phyloP scores from a whole-genome alignment of 2,888 invertebrate genomes.

The Sacculina carcini region DNA sequence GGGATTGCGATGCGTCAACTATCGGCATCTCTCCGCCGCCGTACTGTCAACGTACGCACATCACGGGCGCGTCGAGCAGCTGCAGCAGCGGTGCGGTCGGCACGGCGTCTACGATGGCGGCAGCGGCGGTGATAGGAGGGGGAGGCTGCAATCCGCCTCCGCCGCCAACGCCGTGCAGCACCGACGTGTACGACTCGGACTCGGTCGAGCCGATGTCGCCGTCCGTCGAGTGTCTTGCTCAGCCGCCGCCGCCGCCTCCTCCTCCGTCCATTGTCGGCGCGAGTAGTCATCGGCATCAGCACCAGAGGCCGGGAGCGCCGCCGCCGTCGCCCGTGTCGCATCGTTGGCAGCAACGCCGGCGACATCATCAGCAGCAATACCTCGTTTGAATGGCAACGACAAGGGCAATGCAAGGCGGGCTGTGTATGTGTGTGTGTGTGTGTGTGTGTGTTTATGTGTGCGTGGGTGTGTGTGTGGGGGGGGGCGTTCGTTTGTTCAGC shows the following conservation, averaged over 20 bases:
- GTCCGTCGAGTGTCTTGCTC: too few species aligned
- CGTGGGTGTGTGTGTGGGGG: too few species aligned
- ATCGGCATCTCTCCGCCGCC: constrained; percentile 11
- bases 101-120: constrained; percentile 41
- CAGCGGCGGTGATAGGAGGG: too few species aligned
- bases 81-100: constrained; percentile 36
- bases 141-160: constrained; percentile 58
- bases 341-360: too few species aligned
- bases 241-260: constrained; percentile 1
- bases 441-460: too few species aligned
- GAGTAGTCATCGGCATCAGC: not conserved
- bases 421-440: too few species aligned
- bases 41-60: constrained; percentile 32
- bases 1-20: not conserved
- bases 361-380: too few species aligned
- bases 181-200: constrained; percentile 74
- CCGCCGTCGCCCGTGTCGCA: not conserved
- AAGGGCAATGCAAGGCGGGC: too few species aligned
- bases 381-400: too few species aligned
- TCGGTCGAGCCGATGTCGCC: too few species aligned
- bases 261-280: not conserved
- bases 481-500: too few species aligned
- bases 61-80: constrained; percentile 32
- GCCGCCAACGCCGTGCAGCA: constrained; percentile 80
- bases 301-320: not conserved